Evolutionary conservation across 2,797 vertebrate genomes (phyloP).

Genomic region (Anisognathus igniventris): DNA sequence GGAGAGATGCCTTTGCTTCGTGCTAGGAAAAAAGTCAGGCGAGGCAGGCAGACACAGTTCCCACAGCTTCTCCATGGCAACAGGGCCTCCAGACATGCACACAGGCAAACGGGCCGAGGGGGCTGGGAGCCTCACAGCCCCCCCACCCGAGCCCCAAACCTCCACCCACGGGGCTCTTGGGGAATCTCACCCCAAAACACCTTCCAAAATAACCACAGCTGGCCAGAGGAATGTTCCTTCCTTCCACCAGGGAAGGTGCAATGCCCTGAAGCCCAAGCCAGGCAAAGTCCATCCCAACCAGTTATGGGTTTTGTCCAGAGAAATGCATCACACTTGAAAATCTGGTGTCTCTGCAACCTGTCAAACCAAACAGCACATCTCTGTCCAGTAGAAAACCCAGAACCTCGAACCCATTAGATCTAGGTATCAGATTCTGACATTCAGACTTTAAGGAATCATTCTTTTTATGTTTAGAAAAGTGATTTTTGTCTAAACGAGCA

Average conservation of each 20-base stretch:
- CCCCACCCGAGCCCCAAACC: not conserved
- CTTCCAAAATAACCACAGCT: not conserved
- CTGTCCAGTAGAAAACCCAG: not conserved
- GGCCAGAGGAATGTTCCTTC: not conserved
- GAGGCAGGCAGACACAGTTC: conserved; percentile 18
- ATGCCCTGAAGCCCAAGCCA: not conserved
- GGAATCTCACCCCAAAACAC: not conserved
- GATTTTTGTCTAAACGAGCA: not conserved
- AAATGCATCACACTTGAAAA: not conserved
- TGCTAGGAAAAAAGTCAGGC: not conserved
- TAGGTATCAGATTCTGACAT: not conserved
- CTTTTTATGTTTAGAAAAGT: not conserved
- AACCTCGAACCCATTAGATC: not conserved
- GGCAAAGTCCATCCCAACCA: not conserved
- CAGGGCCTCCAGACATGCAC: conserved; percentile 17
- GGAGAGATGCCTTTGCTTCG: not conserved
- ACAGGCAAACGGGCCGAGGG: not conserved
- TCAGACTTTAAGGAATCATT: not conserved
- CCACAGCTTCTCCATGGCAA: conserved; percentile 63
- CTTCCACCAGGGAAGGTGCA: not conserved
- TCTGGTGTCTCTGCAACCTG: not conserved
- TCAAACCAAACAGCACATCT: not conserved
- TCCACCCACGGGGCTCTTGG: not conserved
- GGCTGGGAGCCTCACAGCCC: not conserved
- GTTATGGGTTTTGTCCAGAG: not conserved